phyloP scores from a whole-genome alignment of 2,113 vertebrate genomes.

The Pelvicachromis taeniatus region DNA sequence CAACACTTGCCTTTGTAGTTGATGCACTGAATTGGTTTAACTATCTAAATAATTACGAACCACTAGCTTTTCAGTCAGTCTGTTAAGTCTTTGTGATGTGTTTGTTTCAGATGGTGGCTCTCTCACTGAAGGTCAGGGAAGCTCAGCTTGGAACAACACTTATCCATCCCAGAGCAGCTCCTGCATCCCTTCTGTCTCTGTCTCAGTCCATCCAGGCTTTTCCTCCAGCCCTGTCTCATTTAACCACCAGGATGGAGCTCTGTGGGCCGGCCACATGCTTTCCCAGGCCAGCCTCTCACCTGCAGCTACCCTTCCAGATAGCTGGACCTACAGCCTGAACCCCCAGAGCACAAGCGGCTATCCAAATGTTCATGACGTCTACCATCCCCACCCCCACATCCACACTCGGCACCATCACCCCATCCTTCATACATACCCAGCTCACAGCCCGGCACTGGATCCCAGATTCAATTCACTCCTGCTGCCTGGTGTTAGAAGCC shows the following conservation, averaged over 20 bases:
- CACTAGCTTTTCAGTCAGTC: neutral
- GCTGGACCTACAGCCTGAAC: constrained; percentile 89
- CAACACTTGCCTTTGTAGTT: neutral
- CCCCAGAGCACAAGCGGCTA: constrained; percentile 84
- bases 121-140: constrained; percentile 78
- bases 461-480: constrained; percentile 86
- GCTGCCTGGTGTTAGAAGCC: constrained; percentile 78
- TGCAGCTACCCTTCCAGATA: constrained; percentile 76
- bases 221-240: constrained; percentile 79
- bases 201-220: constrained; percentile 86
- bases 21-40: neutral
- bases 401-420: constrained; percentile 75
- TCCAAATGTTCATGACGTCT: constrained; percentile 87
- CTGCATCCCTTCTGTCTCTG: constrained; percentile 79
- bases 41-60: neutral
- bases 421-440: constrained; percentile 75
- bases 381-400: constrained; percentile 82
- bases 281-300: constrained; percentile 81
- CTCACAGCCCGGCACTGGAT: constrained; percentile 79
- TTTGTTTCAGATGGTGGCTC: constrained; percentile 64
- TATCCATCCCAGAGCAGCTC: constrained; percentile 82
- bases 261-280: constrained; percentile 86
- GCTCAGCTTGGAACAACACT: constrained; percentile 84
- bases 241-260: constrained; percentile 75
- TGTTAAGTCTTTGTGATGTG: neutral